phyloP scores from a whole-genome alignment of 2,797 vertebrate genomes.

The Agapornis canus region DNA sequence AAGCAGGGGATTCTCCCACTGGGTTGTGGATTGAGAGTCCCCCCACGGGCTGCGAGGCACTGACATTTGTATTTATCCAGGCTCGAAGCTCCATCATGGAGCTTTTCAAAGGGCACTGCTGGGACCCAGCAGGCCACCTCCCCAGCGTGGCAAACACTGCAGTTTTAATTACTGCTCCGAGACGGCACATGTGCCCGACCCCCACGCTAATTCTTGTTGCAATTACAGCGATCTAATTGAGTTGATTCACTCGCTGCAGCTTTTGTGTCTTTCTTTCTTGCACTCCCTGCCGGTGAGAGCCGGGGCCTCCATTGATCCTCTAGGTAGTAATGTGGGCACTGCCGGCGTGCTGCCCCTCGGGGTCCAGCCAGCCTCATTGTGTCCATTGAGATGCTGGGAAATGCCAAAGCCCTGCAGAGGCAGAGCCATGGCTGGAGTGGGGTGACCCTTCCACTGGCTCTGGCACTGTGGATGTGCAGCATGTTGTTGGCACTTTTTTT shows the following conservation, averaged over 20 bases:
- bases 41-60: slow-evolving; percentile 52
- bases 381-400: slow-evolving; percentile 12
- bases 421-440: background rate
- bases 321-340: slow-evolving; percentile 16
- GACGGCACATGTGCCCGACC: slow-evolving; percentile 58
- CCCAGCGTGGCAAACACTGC: slow-evolving; percentile 58
- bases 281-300: slow-evolving; percentile 73
- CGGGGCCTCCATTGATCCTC: background rate
- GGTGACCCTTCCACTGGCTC: background rate
- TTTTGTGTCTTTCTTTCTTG: slow-evolving; percentile 58
- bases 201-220: slow-evolving; percentile 66
- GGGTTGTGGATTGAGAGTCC: slow-evolving; percentile 64
- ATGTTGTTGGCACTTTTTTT: fast-evolving
- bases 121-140: slow-evolving; percentile 64
- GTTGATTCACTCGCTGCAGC: slow-evolving; percentile 65
- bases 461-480: fast-evolving
- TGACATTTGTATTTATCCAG: slow-evolving; percentile 69
- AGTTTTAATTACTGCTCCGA: slow-evolving; percentile 58
- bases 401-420: background rate
- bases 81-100: slow-evolving; percentile 39
- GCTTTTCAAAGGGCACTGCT: slow-evolving; percentile 66
- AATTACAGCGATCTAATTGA: slow-evolving; percentile 71
- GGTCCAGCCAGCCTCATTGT: background rate
- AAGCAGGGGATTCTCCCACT: slow-evolving; percentile 68
- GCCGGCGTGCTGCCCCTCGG: background rate